These are phyloP conservation scores for Oasisia sp. DNA, from an alignment of 2,888 invertebrate species.

Conservation along the genomic window DNA sequence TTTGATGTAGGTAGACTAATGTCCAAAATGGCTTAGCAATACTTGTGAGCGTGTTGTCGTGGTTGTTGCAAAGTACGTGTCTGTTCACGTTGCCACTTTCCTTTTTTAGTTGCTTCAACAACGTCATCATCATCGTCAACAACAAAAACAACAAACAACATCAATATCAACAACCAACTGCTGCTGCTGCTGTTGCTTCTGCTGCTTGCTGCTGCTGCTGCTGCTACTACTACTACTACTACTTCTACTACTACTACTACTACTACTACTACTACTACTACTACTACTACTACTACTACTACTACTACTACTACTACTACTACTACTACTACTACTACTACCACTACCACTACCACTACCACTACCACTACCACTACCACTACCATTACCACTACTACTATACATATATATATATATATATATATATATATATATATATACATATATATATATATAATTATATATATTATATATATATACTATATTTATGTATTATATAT, in stretches of 20 bases:
- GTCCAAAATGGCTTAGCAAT: neutral
- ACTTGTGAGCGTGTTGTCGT: neutral
- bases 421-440: no score
- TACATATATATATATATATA: no score
- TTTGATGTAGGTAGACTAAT: no score
- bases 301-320: neutral
- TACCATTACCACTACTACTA: neutral
- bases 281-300: neutral
- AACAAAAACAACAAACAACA: neutral
- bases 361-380: neutral
- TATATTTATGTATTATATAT: no score
- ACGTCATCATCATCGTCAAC: neutral
- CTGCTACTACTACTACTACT: no score
- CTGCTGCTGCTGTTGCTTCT: no score
- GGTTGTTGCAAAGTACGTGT: neutral
- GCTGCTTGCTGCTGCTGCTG: no score
- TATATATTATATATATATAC: no score
- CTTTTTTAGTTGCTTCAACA: neutral
- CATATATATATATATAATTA: no score
- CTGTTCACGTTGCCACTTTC: neutral
- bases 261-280: neutral
- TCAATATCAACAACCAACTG: no score
- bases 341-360: neutral
- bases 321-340: neutral
- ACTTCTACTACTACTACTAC: slow-evolving; percentile 2